Evolutionary conservation across 2,113 vertebrate species (phyloP), one percentile per base, ranked within the genome.

Genomic region (Chiloscyllium plagiosum): DNA sequence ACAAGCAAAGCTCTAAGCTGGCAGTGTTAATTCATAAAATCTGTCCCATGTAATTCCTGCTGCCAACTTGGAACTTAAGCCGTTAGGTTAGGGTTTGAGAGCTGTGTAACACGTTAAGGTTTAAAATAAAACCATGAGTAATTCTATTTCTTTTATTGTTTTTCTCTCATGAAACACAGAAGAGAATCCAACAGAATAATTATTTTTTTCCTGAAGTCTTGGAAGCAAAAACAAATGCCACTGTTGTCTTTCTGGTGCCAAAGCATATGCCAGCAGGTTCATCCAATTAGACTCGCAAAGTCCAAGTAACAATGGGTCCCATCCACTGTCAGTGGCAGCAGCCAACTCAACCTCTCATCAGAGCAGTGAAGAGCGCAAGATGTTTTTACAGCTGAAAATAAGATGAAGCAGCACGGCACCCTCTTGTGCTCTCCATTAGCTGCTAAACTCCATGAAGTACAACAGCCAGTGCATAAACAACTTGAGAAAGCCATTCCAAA

Each of bases 371-470:
- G 98, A 97, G 96, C 97, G 97, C 97, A 96, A 97, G 97, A 97
- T 99, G 98, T 99, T 99, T 99, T 98, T 98, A 99, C 99, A 99
- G 99, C 99, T 99, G 99, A 99, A 98, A 98, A 97, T 98, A 99
- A 99, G 99, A 98, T 99, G 99, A 98, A 98, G 98, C 98, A 98
- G 98, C 98, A 97, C 98, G 98, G 98, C 98, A 97, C 97, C 96
- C 98, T 97, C 47, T 72, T 52, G 42, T 29, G 98, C 98, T 99
- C 98, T 98, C 98, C 98, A 99, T 99, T 99, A 99, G 98, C 97
- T 98, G 97, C 97, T 98, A 97, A 98, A 98, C 98, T 98, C 98
- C 98, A 99, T 97, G 98, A 98, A 98, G 98, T 97, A 97, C 97
- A 99, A 98, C 98, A 98, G 98, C 99, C 98, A 98, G 98, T 98